Base-by-base conservation (phyloP, 2,113 vertebrate genomes). In the Nerophis lumbriciformis region DNA sequence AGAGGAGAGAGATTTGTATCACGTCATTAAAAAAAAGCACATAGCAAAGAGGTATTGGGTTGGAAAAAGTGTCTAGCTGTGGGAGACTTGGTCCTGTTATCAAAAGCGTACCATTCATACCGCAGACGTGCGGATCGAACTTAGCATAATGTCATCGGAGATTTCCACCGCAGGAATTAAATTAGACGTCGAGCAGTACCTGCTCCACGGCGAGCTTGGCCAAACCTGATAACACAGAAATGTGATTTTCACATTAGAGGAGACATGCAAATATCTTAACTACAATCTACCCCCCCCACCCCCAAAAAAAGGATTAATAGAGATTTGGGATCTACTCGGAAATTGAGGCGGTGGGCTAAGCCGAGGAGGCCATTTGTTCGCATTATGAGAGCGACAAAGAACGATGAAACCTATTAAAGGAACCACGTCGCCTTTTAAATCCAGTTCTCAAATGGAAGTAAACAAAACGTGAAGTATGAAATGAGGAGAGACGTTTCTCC, bases 221-320 rank as follows among this genome's bases (percentile, higher is more conserved):
- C 44, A 72, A 82, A 79, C 78, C 83, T 59, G 82, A 89, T 87
- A 87, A 89, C 76, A 79, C 79, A 85, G 82, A 88, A 85, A 89
- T 85, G 76, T 81, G 76, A 81, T 83, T 89, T 86, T 87, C 85
- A 89, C 87, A 89, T 89, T 87, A 67, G 76, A 83, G 76, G 82
- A 87, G 69, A 80, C 84, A 85, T 83, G 84, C 76, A 87, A 88
- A 85, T 85, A 84, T 87, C 84, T 81, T 74, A 80, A 82, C 82
- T 78, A 82, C 84, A 85, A 88, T 87, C 87, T 87, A 85, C 10
- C 39, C 54, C 39, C 73, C 79, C 78, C 28, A 3, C 28, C 28
- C 28, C 2, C 28, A 28, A 28, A 84, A 83, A 67, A 79, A 79
- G 84, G 85, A 87, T 89, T 89, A 88, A 85, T 80, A 81, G 66